Percentiles rank a stretch among this genome's conserved stretches.
Conservation (phyloP, 1,140 invertebrate genomes). For the Hylaeus anthracinus region DNA sequence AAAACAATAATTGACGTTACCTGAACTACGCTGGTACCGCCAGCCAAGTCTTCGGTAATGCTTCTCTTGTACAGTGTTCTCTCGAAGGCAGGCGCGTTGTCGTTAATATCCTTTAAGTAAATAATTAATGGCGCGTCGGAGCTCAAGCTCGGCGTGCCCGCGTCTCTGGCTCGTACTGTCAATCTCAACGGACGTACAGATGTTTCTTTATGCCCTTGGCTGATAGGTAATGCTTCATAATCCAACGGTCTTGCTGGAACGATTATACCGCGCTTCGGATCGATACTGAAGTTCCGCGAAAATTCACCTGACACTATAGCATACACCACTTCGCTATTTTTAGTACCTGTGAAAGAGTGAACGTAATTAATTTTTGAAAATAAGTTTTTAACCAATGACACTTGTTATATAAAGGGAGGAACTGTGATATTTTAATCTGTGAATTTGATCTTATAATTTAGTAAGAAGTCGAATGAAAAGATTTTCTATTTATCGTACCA, state of each 20-base stretch:
- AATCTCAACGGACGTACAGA: slow-evolving; percentile 87
- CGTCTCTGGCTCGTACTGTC: slow-evolving; percentile 89
- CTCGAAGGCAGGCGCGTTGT: slow-evolving; percentile 91
- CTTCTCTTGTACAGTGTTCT: slow-evolving; percentile 87
- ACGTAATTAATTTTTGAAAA: not conserved
- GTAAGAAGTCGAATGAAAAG: not conserved
- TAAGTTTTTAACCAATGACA: no score
- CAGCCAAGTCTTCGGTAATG: slow-evolving; percentile 90
- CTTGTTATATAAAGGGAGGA: no score
- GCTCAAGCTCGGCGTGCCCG: slow-evolving; percentile 88
- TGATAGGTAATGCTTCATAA: slow-evolving; percentile 86
- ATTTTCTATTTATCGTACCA: slow-evolving; percentile 80
- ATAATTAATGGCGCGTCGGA: slow-evolving; percentile 89
- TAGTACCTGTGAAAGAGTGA: slow-evolving; percentile 83
- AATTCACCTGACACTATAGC: slow-evolving; percentile 89
- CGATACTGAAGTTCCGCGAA: slow-evolving; percentile 90
- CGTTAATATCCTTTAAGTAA: slow-evolving; percentile 94
- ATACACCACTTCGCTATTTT: slow-evolving; percentile 92
- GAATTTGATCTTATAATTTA: not conserved
- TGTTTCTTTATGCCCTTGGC: slow-evolving; percentile 81
- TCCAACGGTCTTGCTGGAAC: slow-evolving; percentile 87
- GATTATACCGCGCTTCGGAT: slow-evolving; percentile 87
- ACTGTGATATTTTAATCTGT: no score
- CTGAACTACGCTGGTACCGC: slow-evolving; percentile 90
- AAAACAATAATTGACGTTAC: slow-evolving; percentile 73